Conservation (phyloP, 2,113 vertebrate species). For the Picathartes gymnocephalus region DNA sequence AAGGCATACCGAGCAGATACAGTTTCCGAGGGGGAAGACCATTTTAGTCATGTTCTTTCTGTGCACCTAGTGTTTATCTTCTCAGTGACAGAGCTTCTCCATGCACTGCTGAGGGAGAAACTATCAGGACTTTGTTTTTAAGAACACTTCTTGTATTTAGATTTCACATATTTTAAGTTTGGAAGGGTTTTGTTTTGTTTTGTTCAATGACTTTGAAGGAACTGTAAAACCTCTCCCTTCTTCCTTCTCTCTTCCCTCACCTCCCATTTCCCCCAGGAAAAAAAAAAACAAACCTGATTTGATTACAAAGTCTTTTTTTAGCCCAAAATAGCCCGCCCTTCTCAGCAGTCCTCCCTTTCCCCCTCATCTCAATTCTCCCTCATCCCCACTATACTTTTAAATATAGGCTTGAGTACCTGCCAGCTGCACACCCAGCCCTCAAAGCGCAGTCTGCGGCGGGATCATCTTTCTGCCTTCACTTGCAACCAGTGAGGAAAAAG, state of each 20-base stretch:
- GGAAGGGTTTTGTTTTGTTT: not conserved
- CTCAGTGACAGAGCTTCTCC: not conserved
- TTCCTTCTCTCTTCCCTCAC: not conserved
- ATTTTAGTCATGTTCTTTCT: not conserved
- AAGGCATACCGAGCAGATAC: not conserved
- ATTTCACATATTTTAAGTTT: not conserved
- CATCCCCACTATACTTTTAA: not conserved
- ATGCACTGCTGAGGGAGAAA: not conserved
- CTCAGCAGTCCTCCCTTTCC: not conserved
- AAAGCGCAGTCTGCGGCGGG: not conserved
- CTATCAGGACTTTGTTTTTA: not conserved
- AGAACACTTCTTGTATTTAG: not conserved
- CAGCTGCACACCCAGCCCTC: slow-evolving; percentile 26
- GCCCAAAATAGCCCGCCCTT: not conserved
- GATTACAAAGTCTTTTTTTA: not conserved
- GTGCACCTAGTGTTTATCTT: not conserved
- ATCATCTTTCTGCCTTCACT: slow-evolving; percentile 47
- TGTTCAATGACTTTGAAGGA: not conserved
- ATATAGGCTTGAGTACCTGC: not conserved
- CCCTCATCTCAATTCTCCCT: not conserved
- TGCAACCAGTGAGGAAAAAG: not conserved
- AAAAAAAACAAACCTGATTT: not conserved
- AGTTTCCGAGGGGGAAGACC: not conserved
- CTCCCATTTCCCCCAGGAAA: not conserved
- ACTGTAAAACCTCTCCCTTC: not conserved